Evolutionary conservation across 1,140 invertebrate species (phyloP), one percentile per base, ranked within the genome.

Genomic region (Drosophila bocki): DNA sequence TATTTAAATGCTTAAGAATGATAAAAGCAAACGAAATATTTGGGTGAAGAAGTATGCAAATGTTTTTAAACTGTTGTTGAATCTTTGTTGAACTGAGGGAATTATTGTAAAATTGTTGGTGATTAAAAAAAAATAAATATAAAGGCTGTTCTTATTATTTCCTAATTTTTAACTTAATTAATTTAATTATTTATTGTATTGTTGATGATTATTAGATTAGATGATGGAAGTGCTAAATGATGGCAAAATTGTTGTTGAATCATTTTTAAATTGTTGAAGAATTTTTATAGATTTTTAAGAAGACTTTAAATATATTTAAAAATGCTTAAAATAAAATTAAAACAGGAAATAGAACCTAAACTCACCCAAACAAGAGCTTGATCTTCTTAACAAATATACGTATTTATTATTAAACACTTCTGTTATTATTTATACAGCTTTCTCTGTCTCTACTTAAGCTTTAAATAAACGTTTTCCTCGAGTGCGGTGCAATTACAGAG

Each of bases 401-500:
- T 26, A 26, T 7, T 47, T 22, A 13, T 13, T 47, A 3, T 22
- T 47, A 3, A 47, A 26, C 22, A 47, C 26, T 48, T 8, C 7
- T 13, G 2, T 22, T 26, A 22, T 22, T 26, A 48, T 51, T 51
- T 32, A 32, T 17, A 17, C 2, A 17, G 17, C 3, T 12, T 32
- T 1, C 8, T 0, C 2, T 0, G n/a, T 5, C 19, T 17, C 19
- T 11, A 12, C 9, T 17, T 13, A 39, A 37, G 8, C 32, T 35
- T 53, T 35, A 19, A 8, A 54, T 22, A 54, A 3, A 19, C 22
- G 37, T 15, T 17, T 37, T 22, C 19, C 12, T 35, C 15, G 3
- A 61, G n/a, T 64, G 29, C 56, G 17, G 29, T 67, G 58, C 58
- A 65, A n/a, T 47, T 39, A 26, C 9, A 12, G 37, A 19, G 3